Evolutionary conservation across 2,797 vertebrate genomes (phyloP).

Genomic region (Antrozous pallidus): DNA sequence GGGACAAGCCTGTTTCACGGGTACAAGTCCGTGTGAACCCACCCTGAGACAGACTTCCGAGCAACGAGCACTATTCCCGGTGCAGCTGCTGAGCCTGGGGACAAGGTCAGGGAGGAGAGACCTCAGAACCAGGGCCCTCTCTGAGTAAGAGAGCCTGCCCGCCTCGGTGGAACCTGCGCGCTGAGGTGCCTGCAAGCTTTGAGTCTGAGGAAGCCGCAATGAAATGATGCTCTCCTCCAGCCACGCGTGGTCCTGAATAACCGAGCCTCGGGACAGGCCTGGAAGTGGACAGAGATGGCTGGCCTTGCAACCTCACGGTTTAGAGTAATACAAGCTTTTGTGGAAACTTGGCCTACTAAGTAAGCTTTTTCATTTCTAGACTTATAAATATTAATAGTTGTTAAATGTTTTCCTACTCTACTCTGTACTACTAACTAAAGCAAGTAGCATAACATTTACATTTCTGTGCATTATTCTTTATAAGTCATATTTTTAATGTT

Average conservation of each 20-base stretch:
- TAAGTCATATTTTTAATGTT: not conserved
- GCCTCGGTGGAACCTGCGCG: not conserved
- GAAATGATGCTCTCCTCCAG: not conserved
- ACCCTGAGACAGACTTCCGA: not conserved
- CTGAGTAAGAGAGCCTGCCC: not conserved
- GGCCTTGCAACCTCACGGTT: not conserved
- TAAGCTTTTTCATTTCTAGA: conserved; percentile 8
- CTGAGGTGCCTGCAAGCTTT: not conserved
- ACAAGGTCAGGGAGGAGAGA: rapidly evolving
- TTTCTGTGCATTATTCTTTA: not conserved
- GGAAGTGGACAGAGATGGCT: not conserved
- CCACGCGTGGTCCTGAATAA: not conserved
- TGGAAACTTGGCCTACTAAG: conserved; percentile 35
- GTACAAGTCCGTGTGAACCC: not conserved
- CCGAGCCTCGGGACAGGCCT: not conserved
- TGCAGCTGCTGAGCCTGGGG: no score
- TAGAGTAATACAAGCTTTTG: conserved; percentile 25
- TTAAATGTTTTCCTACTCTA: not conserved
- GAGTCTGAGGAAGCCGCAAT: not conserved
- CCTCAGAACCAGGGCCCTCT: not conserved
- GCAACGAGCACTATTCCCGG: no score
- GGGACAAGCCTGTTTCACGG: not conserved
- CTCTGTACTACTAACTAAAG: not conserved
- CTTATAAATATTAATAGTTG: conserved; percentile 17
- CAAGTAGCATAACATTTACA: not conserved